Base-by-base conservation (phyloP, 2,888 invertebrate genomes). In the Megamerina dolium region DNA sequence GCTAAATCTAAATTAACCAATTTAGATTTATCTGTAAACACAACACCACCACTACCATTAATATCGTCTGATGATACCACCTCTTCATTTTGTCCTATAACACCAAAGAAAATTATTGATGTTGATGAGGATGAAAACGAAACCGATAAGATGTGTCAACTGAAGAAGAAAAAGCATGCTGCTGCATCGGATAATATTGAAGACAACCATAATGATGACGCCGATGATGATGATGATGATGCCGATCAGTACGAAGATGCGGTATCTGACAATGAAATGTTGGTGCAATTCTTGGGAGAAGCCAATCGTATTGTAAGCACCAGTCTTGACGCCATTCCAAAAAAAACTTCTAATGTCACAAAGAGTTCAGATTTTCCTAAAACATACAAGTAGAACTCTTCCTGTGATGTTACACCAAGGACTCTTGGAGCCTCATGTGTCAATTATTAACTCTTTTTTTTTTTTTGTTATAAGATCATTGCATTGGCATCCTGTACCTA, bases 281-380 rank as follows among this genome's bases (percentile, higher is more conserved):
- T 68, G 48, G 63, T 66, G 27, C 59, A 66, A 48, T 64, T 66
- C 52, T 54, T 68, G 49, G 67, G 60, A 47, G 62, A 61, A 57
- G 57, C 61, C 35, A 65, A 66, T 61, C 59, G 58, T 54, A 63
- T 66, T 58, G 68, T 68, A 67, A 53, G 53, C 44, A 46, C n/a
- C n/a, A n/a, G n/a, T n/a, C n/a, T n/a, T n/a, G n/a, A n/a, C n/a
- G n/a, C n/a, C n/a, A n/a, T n/a, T n/a, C n/a, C n/a, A n/a, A n/a
- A n/a, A n/a, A n/a, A n/a, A n/a, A n/a, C n/a, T n/a, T n/a, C n/a
- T n/a, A n/a, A n/a, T n/a, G n/a, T n/a, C n/a, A n/a, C n/a, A n/a
- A n/a, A n/a, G n/a, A n/a, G n/a, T n/a, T n/a, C n/a, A n/a, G n/a
- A n/a, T n/a, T n/a, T n/a, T n/a, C n/a, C n/a, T n/a, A n/a, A n/a